Conservation (phyloP, 2,113 vertebrate genomes). For the Accipiter virgatus region DNA sequence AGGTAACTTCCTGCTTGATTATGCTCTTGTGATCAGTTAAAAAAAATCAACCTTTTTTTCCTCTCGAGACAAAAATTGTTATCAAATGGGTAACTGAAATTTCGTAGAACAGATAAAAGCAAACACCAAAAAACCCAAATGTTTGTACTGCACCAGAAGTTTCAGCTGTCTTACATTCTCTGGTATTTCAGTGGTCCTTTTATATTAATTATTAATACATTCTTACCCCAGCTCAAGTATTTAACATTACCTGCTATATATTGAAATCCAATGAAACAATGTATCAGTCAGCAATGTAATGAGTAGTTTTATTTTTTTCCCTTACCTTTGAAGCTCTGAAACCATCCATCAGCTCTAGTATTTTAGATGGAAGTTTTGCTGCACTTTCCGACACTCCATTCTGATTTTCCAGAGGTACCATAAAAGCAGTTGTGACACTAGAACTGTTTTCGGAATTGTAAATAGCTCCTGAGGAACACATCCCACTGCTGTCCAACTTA, state of each 20-base stretch:
- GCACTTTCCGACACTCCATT: not conserved
- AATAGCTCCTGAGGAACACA: not conserved
- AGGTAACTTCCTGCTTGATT: not conserved
- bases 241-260: not conserved
- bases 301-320: not conserved
- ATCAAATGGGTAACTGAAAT: not conserved
- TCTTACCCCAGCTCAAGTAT: not conserved
- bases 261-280: not conserved
- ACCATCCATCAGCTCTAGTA: conserved; percentile 83
- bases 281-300: not conserved
- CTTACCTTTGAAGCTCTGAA: conserved; percentile 92
- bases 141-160: not conserved
- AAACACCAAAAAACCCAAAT: not conserved
- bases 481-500: not conserved
- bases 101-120: not conserved
- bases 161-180: not conserved
- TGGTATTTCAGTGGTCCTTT: not conserved
- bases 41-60: not conserved
- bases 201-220: not conserved
- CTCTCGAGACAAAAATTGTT: not conserved
- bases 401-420: not conserved
- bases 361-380: conserved; percentile 52
- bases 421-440: not conserved
- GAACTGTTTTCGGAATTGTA: not conserved
- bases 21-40: not conserved